phyloP scores from a whole-genome alignment of 2,797 vertebrate species.

The Notoglanidium macrostoma region DNA sequence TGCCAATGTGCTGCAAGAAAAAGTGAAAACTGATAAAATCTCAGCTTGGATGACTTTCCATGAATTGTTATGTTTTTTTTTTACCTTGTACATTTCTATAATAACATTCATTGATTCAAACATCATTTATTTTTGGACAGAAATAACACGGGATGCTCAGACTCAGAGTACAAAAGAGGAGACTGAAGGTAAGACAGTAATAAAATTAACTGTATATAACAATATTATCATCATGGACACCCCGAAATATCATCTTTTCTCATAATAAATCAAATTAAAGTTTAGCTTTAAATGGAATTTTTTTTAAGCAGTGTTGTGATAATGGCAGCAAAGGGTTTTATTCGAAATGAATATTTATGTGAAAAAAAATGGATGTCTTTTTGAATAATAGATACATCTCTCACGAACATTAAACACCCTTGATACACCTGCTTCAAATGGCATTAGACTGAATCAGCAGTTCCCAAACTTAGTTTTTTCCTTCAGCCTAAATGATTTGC shows the following conservation, averaged over 20 bases:
- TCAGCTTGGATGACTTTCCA: neutral
- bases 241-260: neutral
- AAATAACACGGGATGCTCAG: neutral
- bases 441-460: neutral
- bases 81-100: neutral
- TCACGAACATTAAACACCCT: neutral
- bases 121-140: conserved; percentile 11
- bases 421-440: neutral
- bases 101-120: no score
- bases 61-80: neutral
- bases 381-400: neutral
- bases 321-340: neutral
- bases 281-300: neutral
- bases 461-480: neutral
- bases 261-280: neutral
- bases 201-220: neutral
- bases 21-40: neutral
- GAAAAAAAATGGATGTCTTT: neutral
- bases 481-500: no score
- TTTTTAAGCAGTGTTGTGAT: neutral
- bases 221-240: neutral
- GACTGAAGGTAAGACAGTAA: conserved; percentile 34
- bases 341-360: neutral
- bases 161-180: neutral
- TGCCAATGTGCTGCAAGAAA: neutral